Evolutionary conservation across 92 coral and sea anemone genomes (phyloP), one percentile per base, ranked within the genome.

Genomic region (Porites rus): DNA sequence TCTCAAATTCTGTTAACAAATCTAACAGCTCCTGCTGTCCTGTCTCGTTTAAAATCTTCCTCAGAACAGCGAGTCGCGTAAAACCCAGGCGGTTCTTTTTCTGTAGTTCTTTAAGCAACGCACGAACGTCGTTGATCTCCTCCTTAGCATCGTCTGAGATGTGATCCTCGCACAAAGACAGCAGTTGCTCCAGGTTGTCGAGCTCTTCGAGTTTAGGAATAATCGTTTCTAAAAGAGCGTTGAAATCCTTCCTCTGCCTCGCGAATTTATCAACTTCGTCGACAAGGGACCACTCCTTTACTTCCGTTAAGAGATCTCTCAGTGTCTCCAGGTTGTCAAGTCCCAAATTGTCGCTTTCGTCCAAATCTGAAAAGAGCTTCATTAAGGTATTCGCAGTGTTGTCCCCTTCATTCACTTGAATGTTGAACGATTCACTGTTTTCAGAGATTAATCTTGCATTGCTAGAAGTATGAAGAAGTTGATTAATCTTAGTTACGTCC

Each of bases 311-410:
- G 31, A 89, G 71, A 73, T 38, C 65, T 24, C 71, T 77, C 72
- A 89, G 43, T 24, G 7, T 64, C 11, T 65, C 81, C 1, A 89
- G 61, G 12, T 76, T 60, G 56, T 89, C 92, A 38, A 75, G 74
- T 19, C 84, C 75, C 0, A 89, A 69, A 12, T 24, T 31, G 14
- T 43, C 66, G n/a, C 78, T 74, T 22, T 75, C 67, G 13, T 72
- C 77, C 53, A 89, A 84, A 22, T 83, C 92, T 22, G 68, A 75
- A 84, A 83, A 89, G 24, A 89, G 58, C n/a, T 59, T 21, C 28
- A 71, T 25, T 17, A 69, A 0, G 19, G 31, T 6, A 25, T 3
- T 51, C 25, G 74, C 74, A 31, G 6, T 31, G 74, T 69, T 69
- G 74, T 69, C 74, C 17, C 74, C 51, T 69, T 16, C 51, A 12